phyloP scores from a whole-genome alignment of 2,113 vertebrate genomes.

The Ibidorhyncha struthersii region DNA sequence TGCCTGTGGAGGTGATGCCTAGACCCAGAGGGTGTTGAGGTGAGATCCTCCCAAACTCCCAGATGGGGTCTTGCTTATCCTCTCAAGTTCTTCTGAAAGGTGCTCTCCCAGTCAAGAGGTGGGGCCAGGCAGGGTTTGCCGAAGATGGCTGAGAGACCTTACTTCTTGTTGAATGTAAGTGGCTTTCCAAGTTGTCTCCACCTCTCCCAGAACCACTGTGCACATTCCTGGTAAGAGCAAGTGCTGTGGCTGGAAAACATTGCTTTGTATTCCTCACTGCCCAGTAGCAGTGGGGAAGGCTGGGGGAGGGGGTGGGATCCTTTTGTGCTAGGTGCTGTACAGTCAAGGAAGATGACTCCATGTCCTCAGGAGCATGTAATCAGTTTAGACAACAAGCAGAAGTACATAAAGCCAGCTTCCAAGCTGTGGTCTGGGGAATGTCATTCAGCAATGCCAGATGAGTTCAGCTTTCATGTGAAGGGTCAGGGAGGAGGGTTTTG shows the following conservation, averaged over 20 bases:
- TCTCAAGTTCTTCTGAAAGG: background rate
- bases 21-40: background rate
- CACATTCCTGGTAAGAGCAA: background rate
- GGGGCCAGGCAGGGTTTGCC: background rate
- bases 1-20: background rate
- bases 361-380: background rate
- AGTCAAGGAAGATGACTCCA: background rate
- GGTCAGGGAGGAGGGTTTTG: background rate
- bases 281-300: background rate
- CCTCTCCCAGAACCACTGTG: background rate
- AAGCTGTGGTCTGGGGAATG: background rate
- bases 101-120: background rate
- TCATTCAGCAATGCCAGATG: background rate
- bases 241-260: background rate
- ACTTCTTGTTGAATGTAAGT: background rate
- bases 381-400: background rate
- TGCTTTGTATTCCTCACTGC: background rate
- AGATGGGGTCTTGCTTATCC: background rate
- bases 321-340: background rate
- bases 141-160: background rate
- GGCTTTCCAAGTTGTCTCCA: background rate
- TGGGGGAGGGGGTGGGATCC: background rate
- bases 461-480: background rate
- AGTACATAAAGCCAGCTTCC: background rate
- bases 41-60: background rate